Percentiles rank a stretch among this genome's conserved stretches.
These are phyloP conservation scores for Pseudococcus jackbeardsleyi DNA, from an alignment of 2,888 invertebrate genomes.

Conservation along the genomic window DNA sequence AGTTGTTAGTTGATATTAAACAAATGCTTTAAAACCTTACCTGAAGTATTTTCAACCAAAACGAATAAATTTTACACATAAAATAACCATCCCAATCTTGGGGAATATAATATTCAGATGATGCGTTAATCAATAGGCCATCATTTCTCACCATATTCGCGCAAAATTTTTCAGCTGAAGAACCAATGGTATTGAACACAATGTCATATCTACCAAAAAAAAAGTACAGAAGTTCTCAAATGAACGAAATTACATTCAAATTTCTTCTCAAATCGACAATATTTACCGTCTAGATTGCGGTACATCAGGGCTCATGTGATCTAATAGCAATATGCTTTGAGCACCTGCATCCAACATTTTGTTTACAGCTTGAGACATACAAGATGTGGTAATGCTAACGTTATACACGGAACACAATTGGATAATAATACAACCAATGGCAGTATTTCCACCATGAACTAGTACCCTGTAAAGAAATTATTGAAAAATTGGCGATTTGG, in stretches of 20 bases:
- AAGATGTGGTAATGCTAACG: constrained; percentile 74
- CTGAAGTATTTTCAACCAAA: constrained; percentile 70
- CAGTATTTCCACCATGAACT: constrained; percentile 74
- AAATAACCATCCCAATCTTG: constrained; percentile 74
- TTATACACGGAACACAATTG: constrained; percentile 75
- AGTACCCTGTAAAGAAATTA: constrained; percentile 71
- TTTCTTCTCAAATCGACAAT: background rate
- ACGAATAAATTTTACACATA: constrained; percentile 71
- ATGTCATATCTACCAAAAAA: constrained; percentile 70
- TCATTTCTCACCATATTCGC: constrained; percentile 67
- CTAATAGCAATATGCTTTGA: constrained; percentile 72
- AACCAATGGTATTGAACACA: constrained; percentile 73
- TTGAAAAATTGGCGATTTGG: background rate
- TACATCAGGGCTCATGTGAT: constrained; percentile 68
- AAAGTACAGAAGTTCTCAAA: too few species aligned
- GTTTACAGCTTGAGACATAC: constrained; percentile 72
- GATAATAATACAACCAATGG: constrained; percentile 75
- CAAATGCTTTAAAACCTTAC: constrained; percentile 65
- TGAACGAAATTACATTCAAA: background rate
- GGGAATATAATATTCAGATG: constrained; percentile 70
- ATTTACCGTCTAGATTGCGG: constrained; percentile 66
- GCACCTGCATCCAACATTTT: constrained; percentile 75
- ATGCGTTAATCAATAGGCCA: constrained; percentile 72
- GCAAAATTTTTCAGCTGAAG: constrained; percentile 70
- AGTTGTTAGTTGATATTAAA: too few species aligned